Conservation (phyloP, 2,113 vertebrate genomes). For the Ceyx melanurus region DNA sequence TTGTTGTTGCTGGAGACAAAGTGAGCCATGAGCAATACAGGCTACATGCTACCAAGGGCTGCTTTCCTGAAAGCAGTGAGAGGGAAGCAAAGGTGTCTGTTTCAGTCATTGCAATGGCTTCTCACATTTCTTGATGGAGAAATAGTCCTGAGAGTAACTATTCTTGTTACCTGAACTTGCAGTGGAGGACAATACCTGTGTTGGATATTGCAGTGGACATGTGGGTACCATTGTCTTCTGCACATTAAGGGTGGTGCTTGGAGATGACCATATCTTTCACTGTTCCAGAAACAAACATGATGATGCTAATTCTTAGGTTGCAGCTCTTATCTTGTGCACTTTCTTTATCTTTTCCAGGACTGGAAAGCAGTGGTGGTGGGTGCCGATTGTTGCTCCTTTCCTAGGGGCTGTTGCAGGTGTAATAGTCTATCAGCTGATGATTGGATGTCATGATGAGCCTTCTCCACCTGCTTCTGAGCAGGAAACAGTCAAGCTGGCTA, state of each 20-base stretch:
- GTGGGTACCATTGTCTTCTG: neutral
- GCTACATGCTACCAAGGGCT: accelerated
- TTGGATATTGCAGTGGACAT: neutral
- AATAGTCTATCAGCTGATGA: constrained; percentile 90
- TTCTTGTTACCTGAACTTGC: neutral
- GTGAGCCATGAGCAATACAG: neutral
- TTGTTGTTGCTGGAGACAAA: neutral
- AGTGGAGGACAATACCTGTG: neutral
- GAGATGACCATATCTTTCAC: neutral
- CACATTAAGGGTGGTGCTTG: neutral
- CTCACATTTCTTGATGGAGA: neutral
- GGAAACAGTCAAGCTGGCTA: constrained; percentile 83
- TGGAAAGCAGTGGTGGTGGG: constrained; percentile 88
- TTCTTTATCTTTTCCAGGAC: constrained; percentile 60
- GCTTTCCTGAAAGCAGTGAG: neutral
- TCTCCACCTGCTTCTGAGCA: constrained; percentile 73
- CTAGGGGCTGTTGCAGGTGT: constrained; percentile 85
- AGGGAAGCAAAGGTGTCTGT: neutral
- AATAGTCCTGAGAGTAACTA: neutral
- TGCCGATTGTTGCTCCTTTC: constrained; percentile 89
- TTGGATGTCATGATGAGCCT: constrained; percentile 88
- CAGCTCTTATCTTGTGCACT: neutral
- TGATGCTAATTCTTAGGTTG: neutral
- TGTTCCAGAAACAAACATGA: neutral
- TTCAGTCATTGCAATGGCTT: neutral